Percentiles rank a stretch among this genome's conserved stretches.
Evolutionary conservation across 1,140 invertebrate genomes (phyloP).

Genomic region (Kradibia gibbosae): DNA sequence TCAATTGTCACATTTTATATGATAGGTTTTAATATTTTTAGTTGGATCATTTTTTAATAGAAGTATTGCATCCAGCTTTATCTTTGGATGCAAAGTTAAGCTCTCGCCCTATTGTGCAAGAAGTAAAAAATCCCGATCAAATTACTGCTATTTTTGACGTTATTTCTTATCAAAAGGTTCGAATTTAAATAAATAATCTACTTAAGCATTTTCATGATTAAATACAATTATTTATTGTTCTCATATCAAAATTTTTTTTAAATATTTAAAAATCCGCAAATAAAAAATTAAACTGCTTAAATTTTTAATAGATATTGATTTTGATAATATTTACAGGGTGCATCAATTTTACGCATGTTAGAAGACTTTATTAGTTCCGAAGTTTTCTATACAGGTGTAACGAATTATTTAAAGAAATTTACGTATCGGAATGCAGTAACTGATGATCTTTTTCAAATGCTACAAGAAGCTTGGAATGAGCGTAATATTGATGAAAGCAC

Average conservation of each 20-base stretch:
- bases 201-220: too few relatives aligned
- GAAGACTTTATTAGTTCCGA: conserved; percentile 85
- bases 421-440: conserved; percentile 85
- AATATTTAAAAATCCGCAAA: too few relatives aligned
- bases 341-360: conserved; percentile 91
- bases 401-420: conserved; percentile 81
- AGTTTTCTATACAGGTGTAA: conserved; percentile 82
- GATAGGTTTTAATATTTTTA: conserved; percentile 50
- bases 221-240: too few relatives aligned
- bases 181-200: too few relatives aligned
- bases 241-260: too few relatives aligned
- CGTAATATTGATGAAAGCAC: conserved; percentile 75
- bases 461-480: conserved; percentile 72
- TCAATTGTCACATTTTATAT: background rate
- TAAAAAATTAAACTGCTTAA: background rate
- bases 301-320: background rate
- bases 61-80: conserved; percentile 83
- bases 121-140: conserved; percentile 87
- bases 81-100: conserved; percentile 84
- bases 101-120: conserved; percentile 90
- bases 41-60: conserved; percentile 83
- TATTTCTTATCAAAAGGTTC: conserved; percentile 94
- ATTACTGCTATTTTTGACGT: conserved; percentile 94
- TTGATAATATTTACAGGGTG: conserved; percentile 77
- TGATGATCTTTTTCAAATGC: conserved; percentile 81